Evolutionary conservation across 2,888 invertebrate genomes (phyloP).

Genomic region (Ecliptopera silaceata): DNA sequence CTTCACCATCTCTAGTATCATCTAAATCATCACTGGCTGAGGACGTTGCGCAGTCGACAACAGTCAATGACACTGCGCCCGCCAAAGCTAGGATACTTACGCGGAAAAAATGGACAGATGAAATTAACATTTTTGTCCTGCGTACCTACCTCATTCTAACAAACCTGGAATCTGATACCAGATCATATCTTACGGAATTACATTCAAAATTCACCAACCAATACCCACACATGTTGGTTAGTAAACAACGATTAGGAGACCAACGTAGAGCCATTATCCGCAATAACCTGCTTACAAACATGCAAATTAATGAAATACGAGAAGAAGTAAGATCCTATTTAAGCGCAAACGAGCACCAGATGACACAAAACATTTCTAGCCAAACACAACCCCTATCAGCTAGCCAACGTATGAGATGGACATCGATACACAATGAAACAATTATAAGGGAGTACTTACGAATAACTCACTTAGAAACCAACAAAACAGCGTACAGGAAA

Average conservation of each 20-base stretch:
- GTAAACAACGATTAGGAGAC: slow-evolving; percentile 21
- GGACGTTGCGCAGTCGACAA: neutral
- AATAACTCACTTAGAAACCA: slow-evolving; percentile 15
- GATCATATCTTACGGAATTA: slow-evolving; percentile 14
- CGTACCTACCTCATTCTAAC: slow-evolving; percentile 20
- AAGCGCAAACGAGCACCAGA: neutral
- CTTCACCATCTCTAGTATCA: neutral
- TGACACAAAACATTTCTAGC: too few species aligned
- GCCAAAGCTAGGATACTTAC: neutral
- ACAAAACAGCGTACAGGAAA: slow-evolving; percentile 11
- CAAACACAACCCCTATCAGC: neutral
- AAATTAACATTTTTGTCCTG: slow-evolving; percentile 25
- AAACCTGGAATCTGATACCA: slow-evolving; percentile 11
- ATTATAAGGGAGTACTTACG: slow-evolving; percentile 13
- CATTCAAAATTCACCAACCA: slow-evolving; percentile 5
- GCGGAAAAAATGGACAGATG: slow-evolving; percentile 7
- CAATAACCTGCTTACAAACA: neutral
- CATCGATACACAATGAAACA: slow-evolving; percentile 2
- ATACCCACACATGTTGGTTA: slow-evolving; percentile 9
- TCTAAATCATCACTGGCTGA: neutral
- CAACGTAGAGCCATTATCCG: slow-evolving; percentile 17
- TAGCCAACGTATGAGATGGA: slow-evolving; percentile 15
- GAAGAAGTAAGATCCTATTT: neutral
- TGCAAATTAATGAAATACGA: neutral
- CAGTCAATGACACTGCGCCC: neutral